Percentiles rank a stretch among this genome's conserved stretches.
Evolutionary conservation across 2,797 vertebrate species (phyloP).

Genomic region (Anableps anableps): DNA sequence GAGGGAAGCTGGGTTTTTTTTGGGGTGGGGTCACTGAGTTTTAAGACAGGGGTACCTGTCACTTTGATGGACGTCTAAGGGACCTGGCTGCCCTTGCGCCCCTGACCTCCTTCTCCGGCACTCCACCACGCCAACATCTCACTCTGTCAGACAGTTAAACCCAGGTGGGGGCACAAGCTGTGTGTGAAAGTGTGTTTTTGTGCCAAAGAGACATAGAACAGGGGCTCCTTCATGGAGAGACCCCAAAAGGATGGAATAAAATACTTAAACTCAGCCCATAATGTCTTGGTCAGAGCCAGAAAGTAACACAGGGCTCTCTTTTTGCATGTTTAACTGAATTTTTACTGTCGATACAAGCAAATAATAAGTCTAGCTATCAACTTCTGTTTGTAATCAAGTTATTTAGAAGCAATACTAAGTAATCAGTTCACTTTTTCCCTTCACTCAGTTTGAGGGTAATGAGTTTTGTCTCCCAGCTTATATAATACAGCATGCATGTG

Average conservation of each 20-base stretch:
- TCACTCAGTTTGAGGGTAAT: conserved; percentile 67
- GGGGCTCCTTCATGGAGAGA: conserved; percentile 63
- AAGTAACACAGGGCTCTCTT: conserved; percentile 27
- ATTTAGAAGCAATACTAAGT: conserved; percentile 54
- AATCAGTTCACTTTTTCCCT: conserved; percentile 51
- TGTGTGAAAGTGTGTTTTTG: conserved; percentile 47
- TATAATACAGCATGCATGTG: conserved; percentile 53
- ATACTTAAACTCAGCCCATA: conserved; percentile 62
- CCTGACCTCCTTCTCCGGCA: conserved; percentile 76
- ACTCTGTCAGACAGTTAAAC: conserved; percentile 77
- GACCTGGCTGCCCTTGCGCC: conserved; percentile 78
- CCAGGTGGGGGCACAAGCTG: conserved; percentile 65
- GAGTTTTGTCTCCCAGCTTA: conserved; percentile 69
- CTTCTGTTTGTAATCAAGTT: conserved; percentile 57
- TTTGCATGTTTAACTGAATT: conserved; percentile 32
- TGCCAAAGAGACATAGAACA: conserved; percentile 70
- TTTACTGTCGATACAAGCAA: conserved; percentile 28
- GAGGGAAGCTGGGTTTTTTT: conserved; percentile 62
- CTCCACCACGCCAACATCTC: conserved; percentile 71
- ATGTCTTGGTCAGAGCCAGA: conserved; percentile 39
- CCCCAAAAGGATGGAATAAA: conserved; percentile 64
- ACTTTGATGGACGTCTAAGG: conserved; percentile 82
- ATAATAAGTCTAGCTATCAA: conserved; percentile 39
- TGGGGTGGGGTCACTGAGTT: conserved; percentile 71
- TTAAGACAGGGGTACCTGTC: conserved; percentile 78